Conservation (phyloP, 1,140 invertebrate species). For the Ditylenchus dipsaci region DNA sequence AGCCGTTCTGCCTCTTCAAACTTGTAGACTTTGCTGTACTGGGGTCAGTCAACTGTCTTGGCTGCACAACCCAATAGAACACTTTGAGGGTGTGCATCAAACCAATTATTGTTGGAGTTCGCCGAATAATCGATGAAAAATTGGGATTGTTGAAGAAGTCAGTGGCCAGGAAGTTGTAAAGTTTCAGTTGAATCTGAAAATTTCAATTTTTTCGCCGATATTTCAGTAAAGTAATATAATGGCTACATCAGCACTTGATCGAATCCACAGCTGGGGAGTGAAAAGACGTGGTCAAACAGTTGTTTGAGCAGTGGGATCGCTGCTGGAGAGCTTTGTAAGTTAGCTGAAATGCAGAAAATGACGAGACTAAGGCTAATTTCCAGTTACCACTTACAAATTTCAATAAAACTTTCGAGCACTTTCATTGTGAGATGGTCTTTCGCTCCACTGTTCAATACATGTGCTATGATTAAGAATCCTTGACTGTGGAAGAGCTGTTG, state of each 20-base stretch:
- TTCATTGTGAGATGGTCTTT: conserved; percentile 42
- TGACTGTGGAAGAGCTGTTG: conserved; percentile 97
- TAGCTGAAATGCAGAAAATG: background rate
- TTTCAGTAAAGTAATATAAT: background rate
- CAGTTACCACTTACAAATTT: conserved; percentile 1
- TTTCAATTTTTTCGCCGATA: background rate
- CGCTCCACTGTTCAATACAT: conserved; percentile 76
- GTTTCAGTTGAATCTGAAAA: conserved; percentile 72
- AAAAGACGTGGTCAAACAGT: conserved; percentile 93
- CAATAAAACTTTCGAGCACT: conserved; percentile 32
- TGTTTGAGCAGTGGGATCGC: conserved; percentile 91
- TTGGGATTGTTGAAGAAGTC: conserved; percentile 89
- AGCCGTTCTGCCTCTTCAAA: conserved; percentile 2
- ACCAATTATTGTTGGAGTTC: conserved; percentile 92
- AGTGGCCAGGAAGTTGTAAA: conserved; percentile 93
- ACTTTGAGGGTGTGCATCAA: conserved; percentile 96
- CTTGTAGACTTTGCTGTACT: conserved; percentile 1
- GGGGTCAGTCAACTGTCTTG: conserved; percentile 56
- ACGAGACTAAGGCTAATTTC: background rate
- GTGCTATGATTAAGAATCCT: conserved; percentile 94
- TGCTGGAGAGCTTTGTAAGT: conserved; percentile 76
- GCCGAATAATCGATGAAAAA: conserved; percentile 90
- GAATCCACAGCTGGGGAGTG: conserved; percentile 97
- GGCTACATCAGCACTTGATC: conserved; percentile 65
- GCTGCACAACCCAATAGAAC: conserved; percentile 97